phyloP scores from a whole-genome alignment of 2,888 invertebrate genomes.

The Spodoptera exigua region DNA sequence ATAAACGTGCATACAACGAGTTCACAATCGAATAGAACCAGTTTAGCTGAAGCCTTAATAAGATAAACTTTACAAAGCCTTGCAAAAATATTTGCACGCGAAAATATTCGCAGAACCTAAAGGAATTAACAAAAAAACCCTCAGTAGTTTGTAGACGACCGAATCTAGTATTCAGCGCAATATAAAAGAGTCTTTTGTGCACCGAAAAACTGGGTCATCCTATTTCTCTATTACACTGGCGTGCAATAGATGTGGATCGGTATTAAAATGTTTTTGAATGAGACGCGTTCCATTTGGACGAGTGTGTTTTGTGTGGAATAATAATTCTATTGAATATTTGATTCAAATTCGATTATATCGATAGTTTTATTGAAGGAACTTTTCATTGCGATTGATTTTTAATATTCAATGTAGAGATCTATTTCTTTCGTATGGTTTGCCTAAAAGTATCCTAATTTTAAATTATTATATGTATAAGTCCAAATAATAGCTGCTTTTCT shows the following conservation, averaged over 20 bases:
- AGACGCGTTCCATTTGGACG: conserved; percentile 31
- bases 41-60: conserved; percentile 27
- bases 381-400: background rate
- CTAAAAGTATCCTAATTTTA: too few species aligned
- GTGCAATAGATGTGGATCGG: conserved; percentile 56
- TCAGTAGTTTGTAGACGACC: conserved; percentile 60
- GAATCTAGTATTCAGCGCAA: conserved; percentile 78
- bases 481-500: too few species aligned
- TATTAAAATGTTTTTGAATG: conserved; percentile 40
- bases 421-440: too few species aligned
- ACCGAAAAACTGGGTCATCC: conserved; percentile 80
- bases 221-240: conserved; percentile 66
- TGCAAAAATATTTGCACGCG: conserved; percentile 54
- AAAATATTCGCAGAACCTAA: conserved; percentile 46
- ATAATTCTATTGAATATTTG: conserved; percentile 8
- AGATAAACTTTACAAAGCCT: conserved; percentile 43
- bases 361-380: background rate
- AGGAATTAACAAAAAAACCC: conserved; percentile 65
- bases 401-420: too few species aligned
- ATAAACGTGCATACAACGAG: conserved; percentile 12
- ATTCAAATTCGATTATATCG: too few species aligned
- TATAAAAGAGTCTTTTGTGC: conserved; percentile 79
- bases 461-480: too few species aligned
- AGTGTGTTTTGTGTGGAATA: conserved; percentile 4
- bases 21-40: conserved; percentile 30